Conservation (phyloP, 2,888 invertebrate genomes). For the Pollenia griseotomentosa region DNA sequence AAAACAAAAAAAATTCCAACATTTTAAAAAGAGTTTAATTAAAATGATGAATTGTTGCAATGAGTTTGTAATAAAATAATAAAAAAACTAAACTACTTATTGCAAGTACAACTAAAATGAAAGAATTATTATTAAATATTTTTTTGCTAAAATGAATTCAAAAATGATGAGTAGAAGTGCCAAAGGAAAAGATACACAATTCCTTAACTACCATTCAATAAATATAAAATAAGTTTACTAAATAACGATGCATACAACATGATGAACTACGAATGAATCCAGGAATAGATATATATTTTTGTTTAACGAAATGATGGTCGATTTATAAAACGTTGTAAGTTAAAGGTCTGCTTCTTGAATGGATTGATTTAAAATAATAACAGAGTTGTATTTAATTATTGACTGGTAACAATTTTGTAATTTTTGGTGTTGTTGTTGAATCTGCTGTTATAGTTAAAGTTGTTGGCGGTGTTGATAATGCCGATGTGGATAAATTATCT, state of each 20-base stretch:
- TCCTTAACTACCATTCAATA: conserved; percentile 45
- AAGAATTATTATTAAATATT: conserved; percentile 24
- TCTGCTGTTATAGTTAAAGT: conserved; percentile 75
- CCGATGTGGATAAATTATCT: conserved; percentile 80
- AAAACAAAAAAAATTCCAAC: conserved; percentile 7
- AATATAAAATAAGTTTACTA: conserved; percentile 35
- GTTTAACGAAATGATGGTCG: conserved; percentile 23
- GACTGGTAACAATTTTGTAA: conserved; percentile 80
- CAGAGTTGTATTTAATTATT: conserved; percentile 73
- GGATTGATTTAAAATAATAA: background rate
- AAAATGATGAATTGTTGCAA: conserved; percentile 55
- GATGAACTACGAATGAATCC: conserved; percentile 34
- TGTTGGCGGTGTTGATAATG: conserved; percentile 72
- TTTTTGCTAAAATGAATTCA: conserved; percentile 46
- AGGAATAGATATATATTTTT: conserved; percentile 16
- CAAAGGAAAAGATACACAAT: conserved; percentile 40
- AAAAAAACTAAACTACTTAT: conserved; percentile 46
- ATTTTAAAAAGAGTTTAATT: conserved; percentile 16
- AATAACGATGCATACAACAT: conserved; percentile 38
- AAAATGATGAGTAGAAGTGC: conserved; percentile 59
- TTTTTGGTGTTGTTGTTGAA: conserved; percentile 76
- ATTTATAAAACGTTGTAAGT: conserved; percentile 1
- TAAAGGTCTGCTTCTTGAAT: conserved; percentile 41
- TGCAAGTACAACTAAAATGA: conserved; percentile 60
- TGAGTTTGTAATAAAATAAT: conserved; percentile 48